phyloP scores from a whole-genome alignment of 2,113 vertebrate species.

The Ochotona curzoniae region DNA sequence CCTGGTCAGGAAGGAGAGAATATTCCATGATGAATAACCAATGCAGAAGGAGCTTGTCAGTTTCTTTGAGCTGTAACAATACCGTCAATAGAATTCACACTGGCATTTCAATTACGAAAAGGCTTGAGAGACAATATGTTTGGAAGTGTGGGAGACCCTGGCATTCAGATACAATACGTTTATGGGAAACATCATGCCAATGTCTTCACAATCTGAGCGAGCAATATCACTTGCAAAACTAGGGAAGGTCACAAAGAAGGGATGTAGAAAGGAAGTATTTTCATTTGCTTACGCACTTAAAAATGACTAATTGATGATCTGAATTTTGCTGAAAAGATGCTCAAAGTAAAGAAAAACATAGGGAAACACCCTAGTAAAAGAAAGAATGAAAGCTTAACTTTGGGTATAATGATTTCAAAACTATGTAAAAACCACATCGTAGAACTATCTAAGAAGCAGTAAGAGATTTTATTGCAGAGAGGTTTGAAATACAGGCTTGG shows the following conservation, averaged over 20 bases:
- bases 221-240: background rate
- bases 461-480: background rate
- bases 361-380: background rate
- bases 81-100: background rate
- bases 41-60: background rate
- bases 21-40: background rate
- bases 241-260: background rate
- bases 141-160: rapidly evolving
- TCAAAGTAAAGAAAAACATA: background rate
- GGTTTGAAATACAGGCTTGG: background rate
- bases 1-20: background rate
- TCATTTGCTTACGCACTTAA: background rate
- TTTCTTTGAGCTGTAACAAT: background rate
- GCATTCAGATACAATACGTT: background rate
- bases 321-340: background rate
- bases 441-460: background rate
- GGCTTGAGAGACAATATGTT: background rate
- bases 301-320: background rate
- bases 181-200: background rate
- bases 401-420: background rate
- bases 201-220: background rate
- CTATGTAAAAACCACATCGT: background rate
- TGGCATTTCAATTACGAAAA: background rate
- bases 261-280: background rate
- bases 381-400: background rate